A percentile compares a stretch with the other conserved stretches of the same genome.
Conservation (phyloP, 2,113 vertebrate species). For the Labrus mixtus region DNA sequence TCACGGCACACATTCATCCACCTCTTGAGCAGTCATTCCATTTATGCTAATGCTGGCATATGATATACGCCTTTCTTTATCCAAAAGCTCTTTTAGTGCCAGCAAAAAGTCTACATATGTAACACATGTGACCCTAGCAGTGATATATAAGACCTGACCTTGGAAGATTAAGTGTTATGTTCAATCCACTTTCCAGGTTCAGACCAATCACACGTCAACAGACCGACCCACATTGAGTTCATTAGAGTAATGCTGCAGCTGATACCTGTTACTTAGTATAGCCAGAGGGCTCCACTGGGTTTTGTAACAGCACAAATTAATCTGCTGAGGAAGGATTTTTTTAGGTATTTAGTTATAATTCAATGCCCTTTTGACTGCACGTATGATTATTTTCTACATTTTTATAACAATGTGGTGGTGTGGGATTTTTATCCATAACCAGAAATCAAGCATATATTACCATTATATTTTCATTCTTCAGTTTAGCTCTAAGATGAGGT, state of each 20-base stretch:
- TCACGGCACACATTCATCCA: not conserved
- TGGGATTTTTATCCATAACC: too few relatives aligned
- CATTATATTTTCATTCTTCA: too few relatives aligned
- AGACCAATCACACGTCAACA: slow-evolving; percentile 57
- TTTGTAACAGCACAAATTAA: slow-evolving; percentile 57
- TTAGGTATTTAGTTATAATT: slow-evolving; percentile 2
- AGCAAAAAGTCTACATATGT: not conserved
- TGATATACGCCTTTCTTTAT: slow-evolving; percentile 5
- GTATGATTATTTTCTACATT: too few relatives aligned
- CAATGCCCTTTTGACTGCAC: slow-evolving; percentile 5
- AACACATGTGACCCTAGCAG: slow-evolving; percentile 10
- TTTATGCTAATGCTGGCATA: slow-evolving; percentile 23
- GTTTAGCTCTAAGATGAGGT: too few relatives aligned
- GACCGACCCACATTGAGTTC: slow-evolving; percentile 60
- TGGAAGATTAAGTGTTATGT: slow-evolving; percentile 44
- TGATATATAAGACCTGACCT: slow-evolving; percentile 28
- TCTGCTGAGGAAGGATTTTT: slow-evolving; percentile 31
- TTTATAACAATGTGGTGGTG: too few relatives aligned
- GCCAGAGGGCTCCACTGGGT: slow-evolving; percentile 49
- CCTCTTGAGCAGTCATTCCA: not conserved
- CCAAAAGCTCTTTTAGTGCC: not conserved
- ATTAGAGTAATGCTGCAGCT: slow-evolving; percentile 66
- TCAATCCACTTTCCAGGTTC: slow-evolving; percentile 56
- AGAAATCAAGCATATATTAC: too few relatives aligned
- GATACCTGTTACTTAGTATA: slow-evolving; percentile 54